phyloP scores from a whole-genome alignment of 1,140 invertebrate genomes.

The Maniola jurtina region DNA sequence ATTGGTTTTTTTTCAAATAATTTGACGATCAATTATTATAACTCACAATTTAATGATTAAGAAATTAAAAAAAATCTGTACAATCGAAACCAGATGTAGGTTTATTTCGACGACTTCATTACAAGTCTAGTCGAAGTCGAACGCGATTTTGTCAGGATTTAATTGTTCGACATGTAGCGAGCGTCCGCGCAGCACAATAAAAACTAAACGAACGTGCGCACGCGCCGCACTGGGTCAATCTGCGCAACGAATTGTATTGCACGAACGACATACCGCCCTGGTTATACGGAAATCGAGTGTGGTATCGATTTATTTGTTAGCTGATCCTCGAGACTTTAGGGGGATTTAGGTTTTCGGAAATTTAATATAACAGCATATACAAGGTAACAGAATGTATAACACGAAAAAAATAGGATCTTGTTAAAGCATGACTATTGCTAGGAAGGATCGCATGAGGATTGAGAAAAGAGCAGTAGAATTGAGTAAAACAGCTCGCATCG shows the following conservation, averaged over 20 bases:
- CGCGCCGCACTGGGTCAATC: slow-evolving; percentile 49
- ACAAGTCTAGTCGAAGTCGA: not conserved
- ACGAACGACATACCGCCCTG: slow-evolving; percentile 40
- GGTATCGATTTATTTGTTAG: not conserved
- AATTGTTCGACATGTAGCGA: slow-evolving; percentile 22
- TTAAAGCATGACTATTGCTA: not conserved
- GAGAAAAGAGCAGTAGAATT: too few relatives aligned
- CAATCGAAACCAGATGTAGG: too few relatives aligned
- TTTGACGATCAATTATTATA: too few relatives aligned
- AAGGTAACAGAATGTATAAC: not conserved
- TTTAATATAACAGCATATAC: too few relatives aligned
- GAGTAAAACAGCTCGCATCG: too few relatives aligned
- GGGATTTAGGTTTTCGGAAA: too few relatives aligned
- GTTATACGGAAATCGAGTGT: slow-evolving; percentile 12
- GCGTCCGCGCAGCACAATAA: slow-evolving; percentile 28
- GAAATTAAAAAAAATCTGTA: too few relatives aligned
- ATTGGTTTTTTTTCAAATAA: too few relatives aligned
- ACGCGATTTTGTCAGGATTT: slow-evolving; percentile 14
- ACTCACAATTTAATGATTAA: too few relatives aligned
- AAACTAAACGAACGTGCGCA: slow-evolving; percentile 39
- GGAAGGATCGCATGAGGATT: too few relatives aligned
- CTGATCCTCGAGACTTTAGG: too few relatives aligned
- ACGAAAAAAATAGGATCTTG: not conserved
- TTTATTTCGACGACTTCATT: too few relatives aligned
- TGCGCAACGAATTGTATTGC: slow-evolving; percentile 49